Conservation (phyloP, 2,888 invertebrate genomes). For the Clostera curtula region DNA sequence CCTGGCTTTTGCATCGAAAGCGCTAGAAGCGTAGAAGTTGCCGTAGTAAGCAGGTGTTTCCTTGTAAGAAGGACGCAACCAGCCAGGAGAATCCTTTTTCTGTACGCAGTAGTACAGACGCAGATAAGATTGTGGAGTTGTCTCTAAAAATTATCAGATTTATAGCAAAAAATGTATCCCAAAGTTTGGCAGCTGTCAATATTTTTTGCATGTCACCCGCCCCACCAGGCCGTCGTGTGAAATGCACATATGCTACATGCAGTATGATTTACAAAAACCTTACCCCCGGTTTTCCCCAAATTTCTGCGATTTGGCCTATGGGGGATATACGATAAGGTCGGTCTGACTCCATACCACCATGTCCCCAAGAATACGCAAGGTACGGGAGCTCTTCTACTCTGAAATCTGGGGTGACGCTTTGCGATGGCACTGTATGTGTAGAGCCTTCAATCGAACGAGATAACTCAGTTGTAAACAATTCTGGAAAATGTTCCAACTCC, state of each 20-base stretch:
- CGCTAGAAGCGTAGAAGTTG: neutral
- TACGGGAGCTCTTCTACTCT: neutral
- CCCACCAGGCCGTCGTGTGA: too few species aligned
- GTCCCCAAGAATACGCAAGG: neutral
- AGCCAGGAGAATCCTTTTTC: neutral
- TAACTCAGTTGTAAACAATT: neutral
- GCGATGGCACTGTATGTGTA: neutral
- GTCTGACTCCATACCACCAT: neutral
- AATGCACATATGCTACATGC: too few species aligned
- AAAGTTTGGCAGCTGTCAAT: too few species aligned
- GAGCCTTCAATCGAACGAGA: neutral
- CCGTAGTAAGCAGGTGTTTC: neutral
- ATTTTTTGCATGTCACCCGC: too few species aligned
- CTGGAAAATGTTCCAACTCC: neutral
- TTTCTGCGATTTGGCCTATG: too few species aligned
- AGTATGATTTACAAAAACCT: too few species aligned
- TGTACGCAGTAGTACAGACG: neutral
- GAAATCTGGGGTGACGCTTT: neutral
- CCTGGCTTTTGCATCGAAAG: neutral
- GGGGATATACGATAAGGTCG: constrained; percentile 1
- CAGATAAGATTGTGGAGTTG: neutral
- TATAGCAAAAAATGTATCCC: too few species aligned
- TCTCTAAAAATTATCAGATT: neutral
- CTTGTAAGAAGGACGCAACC: neutral
- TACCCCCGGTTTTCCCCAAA: too few species aligned